phyloP scores from a whole-genome alignment of 1,140 invertebrate genomes.

The Zaprionus camerounensis region DNA sequence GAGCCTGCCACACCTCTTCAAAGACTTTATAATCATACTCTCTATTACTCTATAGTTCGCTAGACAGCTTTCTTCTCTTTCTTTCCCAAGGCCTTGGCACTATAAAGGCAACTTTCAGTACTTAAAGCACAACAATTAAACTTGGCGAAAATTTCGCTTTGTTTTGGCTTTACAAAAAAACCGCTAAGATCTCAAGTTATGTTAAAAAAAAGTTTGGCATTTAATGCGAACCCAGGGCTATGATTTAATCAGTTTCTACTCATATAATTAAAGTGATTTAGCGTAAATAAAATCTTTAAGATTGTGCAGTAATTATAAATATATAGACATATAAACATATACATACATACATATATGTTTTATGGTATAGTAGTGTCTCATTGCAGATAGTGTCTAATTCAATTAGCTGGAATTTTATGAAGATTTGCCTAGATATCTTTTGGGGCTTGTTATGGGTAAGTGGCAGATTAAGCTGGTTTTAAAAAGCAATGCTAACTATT shows the following conservation, averaged over 20 bases:
- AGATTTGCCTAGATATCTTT: background rate
- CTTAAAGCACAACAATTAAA: background rate
- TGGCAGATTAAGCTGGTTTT: background rate
- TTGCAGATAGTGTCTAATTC: conserved; percentile 11
- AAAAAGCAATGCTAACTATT: background rate
- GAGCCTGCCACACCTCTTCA: background rate
- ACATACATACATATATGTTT: background rate
- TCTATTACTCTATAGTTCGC: background rate
- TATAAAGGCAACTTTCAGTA: background rate
- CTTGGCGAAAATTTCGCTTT: conserved; percentile 2
- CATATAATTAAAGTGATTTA: background rate
- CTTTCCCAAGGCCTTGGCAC: background rate
- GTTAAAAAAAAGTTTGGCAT: background rate
- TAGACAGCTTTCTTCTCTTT: background rate
- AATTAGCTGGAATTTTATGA: conserved; percentile 9
- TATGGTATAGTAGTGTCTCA: background rate
- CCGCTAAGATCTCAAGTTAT: background rate
- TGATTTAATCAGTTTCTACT: background rate
- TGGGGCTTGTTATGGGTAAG: background rate
- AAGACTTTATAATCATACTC: background rate
- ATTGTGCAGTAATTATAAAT: background rate
- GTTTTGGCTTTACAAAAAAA: background rate
- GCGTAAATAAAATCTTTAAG: background rate
- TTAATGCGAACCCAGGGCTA: background rate
- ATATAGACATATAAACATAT: background rate